phyloP scores from a whole-genome alignment of 1,140 invertebrate species.

The Cyclina sinensis region DNA sequence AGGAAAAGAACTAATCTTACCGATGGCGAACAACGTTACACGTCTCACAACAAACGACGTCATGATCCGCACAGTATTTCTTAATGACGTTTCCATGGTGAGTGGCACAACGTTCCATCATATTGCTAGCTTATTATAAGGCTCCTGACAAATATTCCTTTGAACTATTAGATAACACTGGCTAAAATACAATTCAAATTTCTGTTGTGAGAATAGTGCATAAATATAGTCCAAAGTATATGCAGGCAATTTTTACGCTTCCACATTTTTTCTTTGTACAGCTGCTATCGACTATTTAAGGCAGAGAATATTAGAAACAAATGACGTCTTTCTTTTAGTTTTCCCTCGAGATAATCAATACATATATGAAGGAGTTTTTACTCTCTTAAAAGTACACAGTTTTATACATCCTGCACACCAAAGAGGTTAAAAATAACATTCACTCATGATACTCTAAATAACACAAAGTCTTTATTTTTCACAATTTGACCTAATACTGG shows the following conservation, averaged over 20 bases:
- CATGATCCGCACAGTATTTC: constrained; percentile 9
- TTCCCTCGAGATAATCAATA: background rate
- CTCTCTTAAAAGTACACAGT: no score
- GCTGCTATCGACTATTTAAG: background rate
- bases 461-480: no score
- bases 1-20: background rate
- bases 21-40: constrained; percentile 5
- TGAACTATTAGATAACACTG: no score
- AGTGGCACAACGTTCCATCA: background rate
- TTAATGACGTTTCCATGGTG: constrained; percentile 7
- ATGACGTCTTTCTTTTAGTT: background rate
- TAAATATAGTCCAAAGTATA: background rate
- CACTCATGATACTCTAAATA: no score
- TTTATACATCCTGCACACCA: no score
- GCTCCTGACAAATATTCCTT: no score
- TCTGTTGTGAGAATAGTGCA: no score
- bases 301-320: background rate
- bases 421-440: no score
- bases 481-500: background rate
- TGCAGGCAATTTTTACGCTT: background rate
- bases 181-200: no score
- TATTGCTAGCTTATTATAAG: background rate
- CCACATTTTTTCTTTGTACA: background rate
- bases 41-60: constrained; percentile 8
- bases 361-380: no score